Evolutionary conservation across 1,140 invertebrate species (phyloP), one percentile per base, ranked within the genome.

Genomic region (Tetraneura akinire): DNA sequence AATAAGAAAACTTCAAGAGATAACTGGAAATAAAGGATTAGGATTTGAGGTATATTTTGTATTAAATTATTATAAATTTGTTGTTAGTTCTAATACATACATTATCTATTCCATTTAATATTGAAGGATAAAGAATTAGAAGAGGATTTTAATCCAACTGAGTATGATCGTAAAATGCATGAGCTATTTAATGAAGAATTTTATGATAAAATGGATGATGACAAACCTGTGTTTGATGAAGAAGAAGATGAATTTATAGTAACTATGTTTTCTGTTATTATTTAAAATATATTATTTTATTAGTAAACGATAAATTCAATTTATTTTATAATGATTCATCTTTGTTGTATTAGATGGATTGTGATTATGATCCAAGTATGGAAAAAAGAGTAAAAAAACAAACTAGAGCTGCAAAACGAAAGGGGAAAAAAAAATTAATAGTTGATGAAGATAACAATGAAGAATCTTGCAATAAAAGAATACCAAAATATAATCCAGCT

Each of bases 111-210:
- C 51, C 21, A 1, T n/a, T 9, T 37, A 21, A 73, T 80, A 29
- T 64, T 86, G 78, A 82, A 86, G 83, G 86, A 88, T 51, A 84
- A 89, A 11, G 90, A 91, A 84, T 85, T 93, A 3, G 91, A 97
- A 80, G 92, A 89, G n/a, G 96, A 98, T 84, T 99, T 98, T 86
- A 95, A 98, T 88, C 95, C 96, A 0, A 90, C 90, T 29, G 91
- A 93, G 81, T 91, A 98, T 86, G 96, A 98, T 85, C 87, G 88
- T 80, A 90, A 91, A 83, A 98, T 99, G 97, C 87, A 90, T 82
- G 88, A 91, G 84, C 85, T 97, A 62, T 98, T 97, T 86, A 90
- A 93, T 86, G 91, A 96, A 55, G 89, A 95, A 64, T 98, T 93
- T 87, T 98, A 98, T 83, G 87, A 89, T 47, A 89, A 89, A 11